Conservation (phyloP, 2,797 vertebrate genomes). For the Acanthurus lineatus region DNA sequence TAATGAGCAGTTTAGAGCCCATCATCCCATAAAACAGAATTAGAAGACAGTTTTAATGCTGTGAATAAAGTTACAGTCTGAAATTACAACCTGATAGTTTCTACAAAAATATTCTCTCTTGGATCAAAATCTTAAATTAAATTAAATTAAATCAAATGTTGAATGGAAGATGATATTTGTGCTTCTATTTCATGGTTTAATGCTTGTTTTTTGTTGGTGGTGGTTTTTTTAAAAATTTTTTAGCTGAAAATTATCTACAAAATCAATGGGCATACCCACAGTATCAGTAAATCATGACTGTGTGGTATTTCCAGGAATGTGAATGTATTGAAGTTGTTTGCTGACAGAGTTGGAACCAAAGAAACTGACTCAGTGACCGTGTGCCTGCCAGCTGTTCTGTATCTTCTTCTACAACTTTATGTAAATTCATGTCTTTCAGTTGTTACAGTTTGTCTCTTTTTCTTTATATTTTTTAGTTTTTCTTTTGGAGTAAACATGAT, state of each 20-base stretch:
- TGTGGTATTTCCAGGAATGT: conserved; percentile 48
- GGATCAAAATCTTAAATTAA: too few species aligned
- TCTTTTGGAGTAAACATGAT: neutral
- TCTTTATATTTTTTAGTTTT: neutral
- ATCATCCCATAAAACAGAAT: neutral
- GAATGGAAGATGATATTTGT: conserved; percentile 1
- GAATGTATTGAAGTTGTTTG: conserved; percentile 23
- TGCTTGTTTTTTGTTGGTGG: neutral
- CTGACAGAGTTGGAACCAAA: conserved; percentile 32
- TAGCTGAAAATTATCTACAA: neutral
- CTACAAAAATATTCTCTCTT: neutral
- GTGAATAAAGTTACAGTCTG: neutral
- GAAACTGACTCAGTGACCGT: neutral
- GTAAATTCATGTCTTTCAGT: conserved; percentile 2
- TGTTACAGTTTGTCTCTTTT: neutral
- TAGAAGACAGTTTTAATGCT: neutral
- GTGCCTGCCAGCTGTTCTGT: neutral
- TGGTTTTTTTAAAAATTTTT: neutral
- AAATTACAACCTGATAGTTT: neutral
- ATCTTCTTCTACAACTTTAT: conserved; percentile 7
- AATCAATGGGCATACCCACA: neutral
- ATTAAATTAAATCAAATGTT: too few species aligned
- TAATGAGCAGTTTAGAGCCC: conserved; percentile 27
- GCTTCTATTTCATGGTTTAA: neutral
- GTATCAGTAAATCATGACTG: conserved; percentile 11